Evolutionary conservation across 2,113 vertebrate species (phyloP).

Genomic region (Pelecanus crispus): DNA sequence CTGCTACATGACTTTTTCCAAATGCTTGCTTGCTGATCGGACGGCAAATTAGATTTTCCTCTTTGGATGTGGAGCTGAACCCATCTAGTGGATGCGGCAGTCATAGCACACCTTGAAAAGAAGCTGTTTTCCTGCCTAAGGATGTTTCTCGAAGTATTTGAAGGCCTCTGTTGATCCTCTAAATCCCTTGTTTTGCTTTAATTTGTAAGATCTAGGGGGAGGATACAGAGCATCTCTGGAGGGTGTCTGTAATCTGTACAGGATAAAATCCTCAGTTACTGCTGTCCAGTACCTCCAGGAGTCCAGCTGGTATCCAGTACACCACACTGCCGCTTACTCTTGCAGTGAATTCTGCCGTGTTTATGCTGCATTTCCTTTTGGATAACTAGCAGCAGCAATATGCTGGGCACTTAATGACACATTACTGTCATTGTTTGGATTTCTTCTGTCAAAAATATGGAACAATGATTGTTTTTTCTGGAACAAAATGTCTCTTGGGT

Average conservation of each 20-base stretch:
- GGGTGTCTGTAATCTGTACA: background rate
- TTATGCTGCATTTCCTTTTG: background rate
- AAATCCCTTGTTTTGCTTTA: background rate
- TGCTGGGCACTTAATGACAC: background rate
- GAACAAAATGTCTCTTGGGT: background rate
- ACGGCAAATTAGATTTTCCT: background rate
- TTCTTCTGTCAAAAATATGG: background rate
- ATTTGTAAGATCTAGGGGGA: background rate
- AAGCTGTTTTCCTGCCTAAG: background rate
- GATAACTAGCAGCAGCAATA: background rate
- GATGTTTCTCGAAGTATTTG: background rate
- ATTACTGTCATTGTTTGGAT: background rate
- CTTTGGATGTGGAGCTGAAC: background rate
- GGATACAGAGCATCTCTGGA: background rate
- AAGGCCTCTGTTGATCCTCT: background rate
- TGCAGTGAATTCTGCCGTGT: background rate
- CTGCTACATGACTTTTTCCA: background rate
- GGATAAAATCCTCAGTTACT: background rate
- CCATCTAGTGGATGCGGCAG: background rate
- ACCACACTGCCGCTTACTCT: accelerated
- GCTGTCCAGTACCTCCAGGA: background rate
- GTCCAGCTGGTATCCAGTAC: no score
- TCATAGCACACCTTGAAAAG: background rate
- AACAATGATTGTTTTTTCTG: background rate
- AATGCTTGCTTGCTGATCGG: background rate